Evolutionary conservation across 2,113 vertebrate genomes (phyloP).

Genomic region (Phylloscopus trochiloides): DNA sequence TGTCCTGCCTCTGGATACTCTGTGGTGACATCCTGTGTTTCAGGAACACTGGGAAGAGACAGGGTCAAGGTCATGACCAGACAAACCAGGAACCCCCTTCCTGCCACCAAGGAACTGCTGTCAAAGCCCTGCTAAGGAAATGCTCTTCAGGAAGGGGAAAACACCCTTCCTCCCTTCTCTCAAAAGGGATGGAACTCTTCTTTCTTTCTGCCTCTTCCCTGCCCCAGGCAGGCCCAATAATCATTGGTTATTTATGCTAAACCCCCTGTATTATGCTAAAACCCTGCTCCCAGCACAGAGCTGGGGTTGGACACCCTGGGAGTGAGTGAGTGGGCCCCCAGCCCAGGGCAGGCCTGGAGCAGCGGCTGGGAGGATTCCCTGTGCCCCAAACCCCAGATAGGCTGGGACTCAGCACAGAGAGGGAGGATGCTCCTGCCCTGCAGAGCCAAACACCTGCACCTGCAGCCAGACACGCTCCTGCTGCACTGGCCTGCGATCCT

Average conservation of each 20-base stretch:
- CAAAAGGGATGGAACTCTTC: rapidly evolving
- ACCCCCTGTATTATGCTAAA: not conserved
- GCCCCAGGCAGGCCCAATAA: not conserved
- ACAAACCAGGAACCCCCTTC: not conserved
- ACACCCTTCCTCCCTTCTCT: not conserved
- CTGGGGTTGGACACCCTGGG: not conserved
- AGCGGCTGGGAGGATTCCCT: not conserved
- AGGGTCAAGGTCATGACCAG: not conserved
- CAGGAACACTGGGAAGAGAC: not conserved
- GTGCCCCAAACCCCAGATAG: not conserved
- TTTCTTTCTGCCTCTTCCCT: not conserved
- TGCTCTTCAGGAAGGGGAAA: not conserved
- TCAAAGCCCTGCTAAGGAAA: not conserved
- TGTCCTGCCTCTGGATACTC: not conserved
- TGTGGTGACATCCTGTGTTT: not conserved
- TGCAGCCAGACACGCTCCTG: rapidly evolving
- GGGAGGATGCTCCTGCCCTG: not conserved
- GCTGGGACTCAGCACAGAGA: no score
- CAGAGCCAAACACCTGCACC: not conserved
- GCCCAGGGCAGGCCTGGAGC: rapidly evolving
- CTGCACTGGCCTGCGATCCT: rapidly evolving
- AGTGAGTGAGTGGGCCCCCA: rapidly evolving
- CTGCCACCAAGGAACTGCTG: not conserved
- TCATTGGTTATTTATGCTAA: not conserved
- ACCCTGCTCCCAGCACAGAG: not conserved